Evolutionary conservation across 2,888 invertebrate species (phyloP), one percentile per base, ranked within the genome.

Genomic region (Agrochola lota): DNA sequence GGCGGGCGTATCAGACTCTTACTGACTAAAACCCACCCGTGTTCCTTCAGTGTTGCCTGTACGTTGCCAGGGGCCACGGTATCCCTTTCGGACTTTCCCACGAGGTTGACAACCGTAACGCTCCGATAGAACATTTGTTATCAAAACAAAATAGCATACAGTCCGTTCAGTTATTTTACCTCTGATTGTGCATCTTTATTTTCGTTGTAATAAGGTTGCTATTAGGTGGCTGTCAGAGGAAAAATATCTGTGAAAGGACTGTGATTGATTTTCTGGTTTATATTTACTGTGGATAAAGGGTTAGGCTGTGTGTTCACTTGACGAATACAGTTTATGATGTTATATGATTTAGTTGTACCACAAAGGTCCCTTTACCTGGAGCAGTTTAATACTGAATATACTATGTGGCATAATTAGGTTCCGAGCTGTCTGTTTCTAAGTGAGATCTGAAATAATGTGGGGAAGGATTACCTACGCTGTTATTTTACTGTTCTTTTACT

Each of bases 301-400:
- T 78, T 64, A 75, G 30, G 43, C 35, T 46, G 9, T 60, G 17
- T 76, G 59, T 52, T 64, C 82, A 81, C 57, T 74, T 63, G 73
- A 73, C 52, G 62, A 84, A 30, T 55, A 78, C 23, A 77, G 71
- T 83, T 84, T 59, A 49, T 49, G 52, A 55, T 55, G 52, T 7
- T n/a, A 68, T 55, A 62, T 79, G 62, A 62, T 63, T 63, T 52
- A 35, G 35, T 70, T 64, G 43, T 79, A 52, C 35, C n/a, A 26
- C 60, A 55, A 80, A 62, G 43, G 52, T 15, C n/a, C 30, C 20
- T 64, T 43, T 46, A 74, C 57, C 81, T 78, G n/a, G 20, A 5
- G 69, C 60, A n/a, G n/a, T 5, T 60, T 43, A 78, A 46, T 62
- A 77, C 52, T 69, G 77, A 62, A 69, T 77, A 59, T 77, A 62